Percentiles rank a stretch among this genome's conserved stretches.
phyloP scores from a whole-genome alignment of 2,888 invertebrate genomes.

The Barypeithes pellucidus region DNA sequence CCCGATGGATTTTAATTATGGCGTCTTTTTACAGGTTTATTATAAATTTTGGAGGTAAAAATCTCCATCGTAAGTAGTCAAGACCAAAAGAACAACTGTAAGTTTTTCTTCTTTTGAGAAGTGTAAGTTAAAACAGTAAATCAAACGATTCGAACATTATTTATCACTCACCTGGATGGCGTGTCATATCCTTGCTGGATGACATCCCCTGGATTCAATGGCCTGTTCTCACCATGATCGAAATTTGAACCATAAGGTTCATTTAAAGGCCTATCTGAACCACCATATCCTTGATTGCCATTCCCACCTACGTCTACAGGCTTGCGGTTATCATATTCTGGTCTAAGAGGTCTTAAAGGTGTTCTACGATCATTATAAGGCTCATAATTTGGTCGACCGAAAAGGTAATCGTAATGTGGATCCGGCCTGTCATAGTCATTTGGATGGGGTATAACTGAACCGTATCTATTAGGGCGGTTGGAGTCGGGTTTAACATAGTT shows the following conservation, averaged over 20 bases:
- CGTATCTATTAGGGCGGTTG: constrained; percentile 55
- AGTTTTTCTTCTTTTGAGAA: no score
- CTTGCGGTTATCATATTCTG: constrained; percentile 2
- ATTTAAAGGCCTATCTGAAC: background rate
- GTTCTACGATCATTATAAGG: constrained; percentile 24
- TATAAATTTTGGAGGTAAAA: no score
- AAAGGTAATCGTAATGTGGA: constrained; percentile 55
- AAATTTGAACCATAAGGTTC: constrained; percentile 23
- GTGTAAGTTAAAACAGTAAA: background rate
- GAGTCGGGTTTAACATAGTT: constrained; percentile 56
- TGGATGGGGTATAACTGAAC: constrained; percentile 59
- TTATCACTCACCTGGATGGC: constrained; percentile 14
- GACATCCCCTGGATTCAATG: background rate
- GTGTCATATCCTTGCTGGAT: constrained; percentile 4
- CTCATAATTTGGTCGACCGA: constrained; percentile 44
- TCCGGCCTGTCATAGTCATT: constrained; percentile 49
- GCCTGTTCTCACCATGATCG: constrained; percentile 22
- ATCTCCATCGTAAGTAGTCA: no score
- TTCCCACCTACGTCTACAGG: background rate
- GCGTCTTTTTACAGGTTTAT: no score
- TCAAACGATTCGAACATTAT: background rate
- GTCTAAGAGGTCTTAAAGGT: constrained; percentile 44
- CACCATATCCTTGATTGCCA: constrained; percentile 6
- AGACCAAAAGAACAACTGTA: no score
- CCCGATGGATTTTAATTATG: no score